Evolutionary conservation across 2,888 invertebrate genomes (phyloP), one percentile per base, ranked within the genome.

Genomic region (Tetramorium bicarinatum): DNA sequence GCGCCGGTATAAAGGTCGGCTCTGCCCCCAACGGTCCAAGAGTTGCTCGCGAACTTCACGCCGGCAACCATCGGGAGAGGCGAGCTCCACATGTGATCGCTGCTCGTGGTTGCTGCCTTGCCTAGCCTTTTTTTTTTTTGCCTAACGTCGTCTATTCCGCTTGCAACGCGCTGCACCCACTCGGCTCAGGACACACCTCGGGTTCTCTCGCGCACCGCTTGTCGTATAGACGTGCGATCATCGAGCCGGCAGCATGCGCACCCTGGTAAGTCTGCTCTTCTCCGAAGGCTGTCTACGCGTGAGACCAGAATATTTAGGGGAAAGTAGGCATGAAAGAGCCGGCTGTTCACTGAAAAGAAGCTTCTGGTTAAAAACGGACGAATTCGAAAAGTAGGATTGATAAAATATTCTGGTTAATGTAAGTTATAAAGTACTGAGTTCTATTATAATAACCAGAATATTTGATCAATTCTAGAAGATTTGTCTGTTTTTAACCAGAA

Each of bases 1-100:
- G 85, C 87, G 92, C 87, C 90, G 92, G 92, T 94, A 95, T 95
- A 94, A 95, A 95, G 94, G 93, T 94, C 94, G 94, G 92, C 91
- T 90, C 90, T 93, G 92, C 93, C 93, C 92, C 93, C 92, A 93
- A 91, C 92, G 88, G 88, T 86, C 93, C 89, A 92, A 94, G 94
- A 95, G 94, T 95, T 93, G 93, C 92, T 94, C 93, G 91, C 93
- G 92, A 93, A 93, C 94, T 92, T 93, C 92, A 93, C 93, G 89
- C 87, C 94, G 88, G 91, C 92, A 92, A 94, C 91, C 92, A 94
- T 93, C 93, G 87, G 64, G 64, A 87, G 84, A 84, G 72, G 21
- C 79, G 82, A 77, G 85, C 87, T 91, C 87, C 89, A 91, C 85
- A 91, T 92, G 91, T 91, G 90, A 88, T 82, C 25, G 77, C 81